phyloP scores from a whole-genome alignment of 1,140 invertebrate genomes.

The Leptonema lineaticorne region DNA sequence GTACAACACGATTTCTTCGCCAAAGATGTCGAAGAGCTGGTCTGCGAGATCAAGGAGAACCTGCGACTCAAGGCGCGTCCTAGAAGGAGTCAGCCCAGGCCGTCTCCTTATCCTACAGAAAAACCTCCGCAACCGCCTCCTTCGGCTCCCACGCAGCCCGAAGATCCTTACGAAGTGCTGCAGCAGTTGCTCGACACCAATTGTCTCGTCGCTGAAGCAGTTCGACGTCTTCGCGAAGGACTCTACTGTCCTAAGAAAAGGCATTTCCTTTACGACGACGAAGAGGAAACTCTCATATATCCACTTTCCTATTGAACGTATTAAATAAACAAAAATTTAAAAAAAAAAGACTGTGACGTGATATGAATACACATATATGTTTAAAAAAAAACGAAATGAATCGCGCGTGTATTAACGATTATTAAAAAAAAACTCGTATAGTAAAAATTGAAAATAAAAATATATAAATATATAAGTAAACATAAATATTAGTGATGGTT shows the following conservation, averaged over 20 bases:
- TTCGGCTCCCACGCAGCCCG: constrained; percentile 46
- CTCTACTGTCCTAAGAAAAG: constrained; percentile 33
- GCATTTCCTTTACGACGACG: constrained; percentile 39
- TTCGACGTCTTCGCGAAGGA: constrained; percentile 61
- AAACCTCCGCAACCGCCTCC: constrained; percentile 44
- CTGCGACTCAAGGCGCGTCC: constrained; percentile 58
- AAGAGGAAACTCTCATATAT: constrained; percentile 35
- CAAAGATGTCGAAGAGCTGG: constrained; percentile 62
- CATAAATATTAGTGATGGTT: too few species aligned
- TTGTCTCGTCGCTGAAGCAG: constrained; percentile 71
- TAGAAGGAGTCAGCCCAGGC: constrained; percentile 51
- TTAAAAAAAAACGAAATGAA: too few species aligned
- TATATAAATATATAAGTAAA: too few species aligned
- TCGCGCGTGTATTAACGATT: neutral
- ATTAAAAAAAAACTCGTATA: neutral
- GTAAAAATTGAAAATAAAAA: too few species aligned
- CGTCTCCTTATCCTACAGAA: constrained; percentile 62
- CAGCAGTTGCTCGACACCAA: constrained; percentile 65
- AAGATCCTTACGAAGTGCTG: constrained; percentile 68
- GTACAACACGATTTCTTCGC: constrained; percentile 46
- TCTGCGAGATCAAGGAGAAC: constrained; percentile 71
- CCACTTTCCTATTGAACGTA: constrained; percentile 1
- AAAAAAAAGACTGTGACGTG: neutral
- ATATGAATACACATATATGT: too few species aligned
- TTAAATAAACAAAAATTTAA: neutral